Conservation (phyloP, 2,113 vertebrate species). For the Rhabdomys dilectus region DNA sequence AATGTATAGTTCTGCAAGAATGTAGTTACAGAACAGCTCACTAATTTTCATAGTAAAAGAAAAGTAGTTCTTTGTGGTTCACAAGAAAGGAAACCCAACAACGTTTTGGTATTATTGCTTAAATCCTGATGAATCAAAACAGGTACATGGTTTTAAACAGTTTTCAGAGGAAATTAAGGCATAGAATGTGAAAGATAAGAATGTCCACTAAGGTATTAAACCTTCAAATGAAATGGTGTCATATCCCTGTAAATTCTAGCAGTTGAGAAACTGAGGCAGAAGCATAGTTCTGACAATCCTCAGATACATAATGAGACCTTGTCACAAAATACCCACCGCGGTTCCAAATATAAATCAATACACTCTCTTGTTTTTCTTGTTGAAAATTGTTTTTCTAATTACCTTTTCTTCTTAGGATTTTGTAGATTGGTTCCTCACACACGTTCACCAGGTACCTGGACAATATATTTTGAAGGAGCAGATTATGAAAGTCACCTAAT, state of each 20-base stretch:
- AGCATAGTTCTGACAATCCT: neutral
- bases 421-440: constrained; percentile 93
- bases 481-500: constrained; percentile 95
- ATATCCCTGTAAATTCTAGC: neutral
- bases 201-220: accelerated
- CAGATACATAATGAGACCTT: neutral
- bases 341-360: neutral
- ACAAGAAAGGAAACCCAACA: neutral
- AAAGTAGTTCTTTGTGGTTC: neutral
- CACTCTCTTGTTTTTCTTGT: neutral
- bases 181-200: neutral
- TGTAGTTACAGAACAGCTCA: accelerated
- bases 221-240: neutral
- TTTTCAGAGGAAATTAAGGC: neutral
- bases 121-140: neutral
- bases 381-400: no score
- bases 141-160: accelerated
- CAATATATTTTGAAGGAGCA: constrained; percentile 96
- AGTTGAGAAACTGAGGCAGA: neutral
- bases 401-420: constrained; percentile 88
- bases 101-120: neutral
- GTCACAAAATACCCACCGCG: neutral
- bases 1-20: neutral
- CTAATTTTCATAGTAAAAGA: neutral
- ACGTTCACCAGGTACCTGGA: constrained; percentile 96